Conservation (phyloP, 2,113 vertebrate genomes). For the Eublepharis macularius region DNA sequence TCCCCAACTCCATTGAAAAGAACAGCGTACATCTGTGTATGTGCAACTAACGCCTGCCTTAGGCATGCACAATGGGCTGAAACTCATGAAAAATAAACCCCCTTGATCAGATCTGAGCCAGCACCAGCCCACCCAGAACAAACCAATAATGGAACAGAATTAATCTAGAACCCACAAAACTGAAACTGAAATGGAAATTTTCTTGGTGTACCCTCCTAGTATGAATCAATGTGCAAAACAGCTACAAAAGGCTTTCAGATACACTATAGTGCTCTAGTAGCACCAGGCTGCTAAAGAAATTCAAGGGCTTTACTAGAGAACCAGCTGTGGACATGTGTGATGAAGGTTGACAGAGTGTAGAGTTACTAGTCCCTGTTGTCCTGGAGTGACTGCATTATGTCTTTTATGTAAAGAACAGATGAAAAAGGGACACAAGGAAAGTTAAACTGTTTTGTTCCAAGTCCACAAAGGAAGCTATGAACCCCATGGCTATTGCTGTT, state of each 20-base stretch:
- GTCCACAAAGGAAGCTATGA: constrained; percentile 7
- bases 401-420: constrained; percentile 64
- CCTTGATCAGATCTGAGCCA: no score
- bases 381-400: constrained; percentile 42
- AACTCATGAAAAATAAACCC: no score
- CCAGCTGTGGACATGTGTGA: constrained; percentile 47
- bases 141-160: no score
- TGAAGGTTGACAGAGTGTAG: constrained; percentile 55
- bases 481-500: not conserved
- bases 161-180: no score
- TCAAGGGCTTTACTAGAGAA: constrained; percentile 33
- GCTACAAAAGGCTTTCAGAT: constrained; percentile 13
- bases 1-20: no score
- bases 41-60: no score
- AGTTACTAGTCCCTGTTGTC: constrained; percentile 52
- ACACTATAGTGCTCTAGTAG: not conserved
- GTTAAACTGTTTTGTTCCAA: constrained; percentile 23
- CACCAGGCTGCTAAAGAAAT: constrained; percentile 61
- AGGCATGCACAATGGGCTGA: no score
- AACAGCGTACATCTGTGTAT: no score
- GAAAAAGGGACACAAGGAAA: constrained; percentile 48
- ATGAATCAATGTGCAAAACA: constrained; percentile 30
- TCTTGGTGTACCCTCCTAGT: no score
- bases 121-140: no score
- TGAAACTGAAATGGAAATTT: no score